Conservation (phyloP, 2,888 invertebrate species). For the Pilophorus perplexus region DNA sequence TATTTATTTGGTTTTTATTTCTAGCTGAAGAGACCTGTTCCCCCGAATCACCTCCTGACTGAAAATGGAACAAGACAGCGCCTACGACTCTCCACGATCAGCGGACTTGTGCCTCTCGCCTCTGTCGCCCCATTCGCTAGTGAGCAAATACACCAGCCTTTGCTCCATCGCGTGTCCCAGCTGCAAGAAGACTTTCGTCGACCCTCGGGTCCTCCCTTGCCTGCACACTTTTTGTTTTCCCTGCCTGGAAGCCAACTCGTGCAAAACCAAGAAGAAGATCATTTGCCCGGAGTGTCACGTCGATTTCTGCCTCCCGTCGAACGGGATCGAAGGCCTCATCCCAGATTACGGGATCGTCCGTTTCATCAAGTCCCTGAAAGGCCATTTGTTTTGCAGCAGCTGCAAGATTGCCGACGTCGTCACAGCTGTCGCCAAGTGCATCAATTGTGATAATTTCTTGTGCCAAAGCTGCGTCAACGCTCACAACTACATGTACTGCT, state of each 20-base stretch:
- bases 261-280: slow-evolving; percentile 67
- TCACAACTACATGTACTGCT: slow-evolving; percentile 98
- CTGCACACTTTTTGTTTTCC: slow-evolving; percentile 82
- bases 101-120: slow-evolving; percentile 19
- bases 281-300: slow-evolving; percentile 68
- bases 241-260: slow-evolving; percentile 70
- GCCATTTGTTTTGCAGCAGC: slow-evolving; percentile 76
- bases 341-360: slow-evolving; percentile 62
- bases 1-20: no score
- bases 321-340: slow-evolving; percentile 65
- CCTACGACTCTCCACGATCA: slow-evolving; percentile 41
- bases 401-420: slow-evolving; percentile 88
- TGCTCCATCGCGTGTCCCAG: slow-evolving; percentile 46
- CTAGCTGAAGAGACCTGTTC: no score
- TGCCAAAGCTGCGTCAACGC: slow-evolving; percentile 98
- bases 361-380: slow-evolving; percentile 52
- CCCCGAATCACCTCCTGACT: no score
- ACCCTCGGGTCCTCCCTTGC: slow-evolving; percentile 74
- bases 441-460: slow-evolving; percentile 93
- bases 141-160: slow-evolving; percentile 16
- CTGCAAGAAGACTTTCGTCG: slow-evolving; percentile 71
- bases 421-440: slow-evolving; percentile 91
- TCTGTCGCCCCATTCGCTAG: slow-evolving; percentile 48
- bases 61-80: slow-evolving; percentile 41
- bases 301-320: slow-evolving; percentile 56